These are phyloP conservation scores for Ivindomyrus marchei DNA, from an alignment of 2,113 vertebrate genomes.

Conservation along the genomic window DNA sequence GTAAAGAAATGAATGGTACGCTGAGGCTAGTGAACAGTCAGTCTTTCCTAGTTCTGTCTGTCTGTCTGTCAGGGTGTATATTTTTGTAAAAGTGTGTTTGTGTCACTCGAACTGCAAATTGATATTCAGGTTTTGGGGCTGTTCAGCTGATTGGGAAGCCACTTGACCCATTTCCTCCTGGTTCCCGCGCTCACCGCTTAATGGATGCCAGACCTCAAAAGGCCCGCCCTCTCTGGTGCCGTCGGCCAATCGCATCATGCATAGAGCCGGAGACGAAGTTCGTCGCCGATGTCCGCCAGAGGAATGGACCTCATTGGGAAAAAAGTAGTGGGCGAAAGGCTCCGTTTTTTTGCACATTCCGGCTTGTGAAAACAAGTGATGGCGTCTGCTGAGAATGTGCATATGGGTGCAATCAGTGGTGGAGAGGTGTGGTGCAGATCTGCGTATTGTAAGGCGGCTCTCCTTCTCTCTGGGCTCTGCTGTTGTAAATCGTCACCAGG, in stretches of 20 bases:
- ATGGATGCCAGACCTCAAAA: conserved; percentile 18
- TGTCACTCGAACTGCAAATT: neutral
- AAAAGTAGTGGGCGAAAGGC: neutral
- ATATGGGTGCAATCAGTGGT: conserved; percentile 4
- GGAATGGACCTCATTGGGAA: neutral
- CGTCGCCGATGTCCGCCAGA: neutral
- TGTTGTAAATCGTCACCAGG: neutral
- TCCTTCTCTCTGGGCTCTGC: neutral
- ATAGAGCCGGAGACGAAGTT: neutral
- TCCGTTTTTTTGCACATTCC: neutral
- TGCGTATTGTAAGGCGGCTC: neutral
- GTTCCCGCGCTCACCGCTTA: neutral
- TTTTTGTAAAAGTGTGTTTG: neutral
- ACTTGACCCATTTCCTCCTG: neutral
- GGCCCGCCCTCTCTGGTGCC: neutral
- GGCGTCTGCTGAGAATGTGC: neutral
- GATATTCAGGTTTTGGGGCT: neutral
- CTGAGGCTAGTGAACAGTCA: neutral
- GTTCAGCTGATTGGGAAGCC: neutral
- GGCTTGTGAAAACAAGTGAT: conserved; percentile 2
- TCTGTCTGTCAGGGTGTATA: neutral
- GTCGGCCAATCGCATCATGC: neutral
- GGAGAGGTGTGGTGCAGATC: neutral
- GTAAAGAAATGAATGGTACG: neutral
- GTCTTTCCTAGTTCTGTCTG: neutral